These are phyloP conservation scores for Dipus sagitta DNA, from an alignment of 2,797 vertebrate genomes.

Conservation along the genomic window DNA sequence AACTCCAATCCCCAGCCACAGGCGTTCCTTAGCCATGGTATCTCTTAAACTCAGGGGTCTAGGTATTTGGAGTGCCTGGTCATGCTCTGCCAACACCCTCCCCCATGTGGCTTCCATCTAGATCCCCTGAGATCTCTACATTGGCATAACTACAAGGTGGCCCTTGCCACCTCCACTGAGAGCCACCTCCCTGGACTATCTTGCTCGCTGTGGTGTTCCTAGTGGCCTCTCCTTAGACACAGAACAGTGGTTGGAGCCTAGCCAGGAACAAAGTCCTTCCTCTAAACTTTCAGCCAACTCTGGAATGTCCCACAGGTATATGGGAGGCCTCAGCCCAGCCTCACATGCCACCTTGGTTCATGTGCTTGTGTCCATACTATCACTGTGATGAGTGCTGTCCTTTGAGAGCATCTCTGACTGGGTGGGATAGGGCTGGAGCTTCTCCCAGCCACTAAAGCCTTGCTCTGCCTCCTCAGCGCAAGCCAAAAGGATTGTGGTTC, in stretches of 20 bases:
- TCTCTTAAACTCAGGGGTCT: background rate
- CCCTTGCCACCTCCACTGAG: background rate
- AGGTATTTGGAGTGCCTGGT: background rate
- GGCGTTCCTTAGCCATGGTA: background rate
- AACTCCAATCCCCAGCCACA: too few relatives aligned
- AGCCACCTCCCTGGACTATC: background rate
- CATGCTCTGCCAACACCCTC: background rate
- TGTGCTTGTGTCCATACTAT: background rate
- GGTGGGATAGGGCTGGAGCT: background rate
- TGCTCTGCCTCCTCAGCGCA: slow-evolving; percentile 85
- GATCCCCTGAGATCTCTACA: background rate
- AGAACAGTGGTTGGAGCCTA: background rate
- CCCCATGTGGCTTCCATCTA: background rate
- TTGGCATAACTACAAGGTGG: background rate
- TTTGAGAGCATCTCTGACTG: too few relatives aligned
- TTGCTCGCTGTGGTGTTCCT: background rate
- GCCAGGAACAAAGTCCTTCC: background rate
- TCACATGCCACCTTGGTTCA: background rate
- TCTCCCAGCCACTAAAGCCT: rapidly evolving
- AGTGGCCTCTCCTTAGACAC: background rate
- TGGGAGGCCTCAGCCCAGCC: background rate
- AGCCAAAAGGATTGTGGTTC: slow-evolving; percentile 83
- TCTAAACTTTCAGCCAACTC: background rate
- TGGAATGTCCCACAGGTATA: rapidly evolving
- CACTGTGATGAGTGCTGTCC: background rate